phyloP scores from a whole-genome alignment of 1,140 invertebrate genomes.

The Eciton burchellii region DNA sequence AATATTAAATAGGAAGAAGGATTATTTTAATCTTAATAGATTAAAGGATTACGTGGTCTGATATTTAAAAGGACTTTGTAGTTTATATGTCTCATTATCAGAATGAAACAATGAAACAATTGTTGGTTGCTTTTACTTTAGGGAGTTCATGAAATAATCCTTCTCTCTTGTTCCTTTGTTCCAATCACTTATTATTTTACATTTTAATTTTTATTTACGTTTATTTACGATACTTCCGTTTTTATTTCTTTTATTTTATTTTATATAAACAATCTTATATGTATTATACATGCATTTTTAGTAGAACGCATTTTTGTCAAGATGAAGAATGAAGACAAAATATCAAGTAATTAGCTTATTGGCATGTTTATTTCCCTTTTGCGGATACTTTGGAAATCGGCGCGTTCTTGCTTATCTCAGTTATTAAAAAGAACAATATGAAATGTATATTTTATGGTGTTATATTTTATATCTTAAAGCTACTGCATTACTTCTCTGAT shows the following conservation, averaged over 20 bases:
- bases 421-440: conserved; percentile 36
- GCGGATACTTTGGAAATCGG: background rate
- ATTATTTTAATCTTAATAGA: background rate
- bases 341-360: background rate
- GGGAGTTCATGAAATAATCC: background rate
- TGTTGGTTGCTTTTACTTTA: background rate
- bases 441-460: conserved; percentile 8
- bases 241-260: too few species aligned
- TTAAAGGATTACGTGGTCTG: background rate
- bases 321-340: background rate
- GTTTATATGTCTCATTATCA: too few species aligned
- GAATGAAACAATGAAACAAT: background rate
- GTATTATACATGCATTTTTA: background rate
- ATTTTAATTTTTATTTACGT: background rate
- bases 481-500: conserved; percentile 1
- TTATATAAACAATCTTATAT: background rate
- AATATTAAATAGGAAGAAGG: background rate
- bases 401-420: conserved; percentile 5
- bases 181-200: background rate
- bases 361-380: background rate
- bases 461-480: conserved; percentile 12
- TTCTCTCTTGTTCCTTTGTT: background rate
- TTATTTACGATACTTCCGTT: too few species aligned
- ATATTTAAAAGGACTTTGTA: background rate
- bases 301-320: background rate